phyloP scores from a whole-genome alignment of 2,888 invertebrate genomes.

The Drosophila antonietae region DNA sequence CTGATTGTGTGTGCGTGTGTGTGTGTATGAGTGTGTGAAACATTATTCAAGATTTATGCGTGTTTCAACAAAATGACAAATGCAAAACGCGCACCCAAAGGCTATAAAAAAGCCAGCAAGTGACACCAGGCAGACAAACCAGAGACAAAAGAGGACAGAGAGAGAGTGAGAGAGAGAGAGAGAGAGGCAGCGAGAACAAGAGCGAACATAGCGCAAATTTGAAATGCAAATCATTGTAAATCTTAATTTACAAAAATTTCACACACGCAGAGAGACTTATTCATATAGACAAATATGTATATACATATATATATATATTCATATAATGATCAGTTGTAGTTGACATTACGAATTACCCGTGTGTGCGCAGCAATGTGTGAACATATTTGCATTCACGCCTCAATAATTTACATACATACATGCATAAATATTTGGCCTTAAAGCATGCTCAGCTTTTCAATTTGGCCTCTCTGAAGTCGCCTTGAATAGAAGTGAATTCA shows the following conservation, averaged over 20 bases:
- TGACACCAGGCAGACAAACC: constrained; percentile 15
- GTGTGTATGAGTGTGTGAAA: constrained; percentile 35
- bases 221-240: constrained; percentile 76
- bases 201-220: constrained; percentile 44
- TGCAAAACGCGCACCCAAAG: constrained; percentile 54
- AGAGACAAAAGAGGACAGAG: neutral
- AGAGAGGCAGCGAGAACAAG: constrained; percentile 8
- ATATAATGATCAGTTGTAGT: constrained; percentile 67
- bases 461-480: constrained; percentile 53
- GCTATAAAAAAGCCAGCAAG: constrained; percentile 50
- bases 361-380: constrained; percentile 57
- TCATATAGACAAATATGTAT: constrained; percentile 39
- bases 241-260: constrained; percentile 68
- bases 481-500: constrained; percentile 45
- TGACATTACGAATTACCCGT: constrained; percentile 42
- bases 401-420: constrained; percentile 47
- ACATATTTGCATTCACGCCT: constrained; percentile 68
- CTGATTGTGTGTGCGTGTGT: constrained; percentile 2
- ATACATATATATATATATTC: constrained; percentile 12
- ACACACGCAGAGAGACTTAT: constrained; percentile 59
- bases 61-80: constrained; percentile 66
- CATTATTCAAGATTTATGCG: constrained; percentile 75
- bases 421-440: constrained; percentile 1
- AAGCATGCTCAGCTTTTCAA: constrained; percentile 18
- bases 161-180: constrained; percentile 1